Evolutionary conservation across 2,888 invertebrate genomes (phyloP).

Genomic region (Erebia ligea): DNA sequence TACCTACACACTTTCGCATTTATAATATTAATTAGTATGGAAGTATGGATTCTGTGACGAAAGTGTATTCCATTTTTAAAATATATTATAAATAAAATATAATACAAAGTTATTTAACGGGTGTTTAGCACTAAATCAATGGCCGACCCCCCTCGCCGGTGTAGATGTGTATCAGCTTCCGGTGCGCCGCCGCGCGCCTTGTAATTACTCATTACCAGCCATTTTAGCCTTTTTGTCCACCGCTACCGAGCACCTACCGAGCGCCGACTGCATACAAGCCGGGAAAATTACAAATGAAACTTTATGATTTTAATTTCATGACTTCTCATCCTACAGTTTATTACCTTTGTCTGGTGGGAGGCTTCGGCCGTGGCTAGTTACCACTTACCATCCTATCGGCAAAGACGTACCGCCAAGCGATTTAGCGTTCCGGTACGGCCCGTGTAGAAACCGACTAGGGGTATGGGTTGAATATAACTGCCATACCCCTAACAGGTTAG

Average conservation of each 20-base stretch:
- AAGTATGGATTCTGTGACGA: background rate
- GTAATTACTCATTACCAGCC: constrained; percentile 73
- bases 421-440: too few species aligned
- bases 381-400: too few species aligned
- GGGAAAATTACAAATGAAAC: constrained; percentile 27
- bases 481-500: too few species aligned
- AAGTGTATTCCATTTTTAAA: background rate
- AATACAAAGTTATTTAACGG: constrained; percentile 52
- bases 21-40: too few species aligned
- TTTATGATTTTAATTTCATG: constrained; percentile 26
- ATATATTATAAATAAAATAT: constrained; percentile 21
- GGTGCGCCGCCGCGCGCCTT: constrained; percentile 57
- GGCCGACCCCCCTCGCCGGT: constrained; percentile 53
- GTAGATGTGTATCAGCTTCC: constrained; percentile 73
- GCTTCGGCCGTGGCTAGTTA: too few species aligned
- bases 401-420: too few species aligned
- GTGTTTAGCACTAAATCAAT: constrained; percentile 72
- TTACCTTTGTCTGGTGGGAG: too few species aligned
- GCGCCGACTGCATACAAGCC: background rate
- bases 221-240: constrained; percentile 63
- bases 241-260: constrained; percentile 19
- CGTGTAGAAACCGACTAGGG: too few species aligned
- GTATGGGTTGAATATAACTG: too few species aligned
- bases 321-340: background rate
- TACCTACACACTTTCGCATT: too few species aligned